Percentiles rank a stretch among this genome's conserved stretches.
Conservation (phyloP, 2,888 invertebrate genomes). For the Phytoseiulus persimilis region DNA sequence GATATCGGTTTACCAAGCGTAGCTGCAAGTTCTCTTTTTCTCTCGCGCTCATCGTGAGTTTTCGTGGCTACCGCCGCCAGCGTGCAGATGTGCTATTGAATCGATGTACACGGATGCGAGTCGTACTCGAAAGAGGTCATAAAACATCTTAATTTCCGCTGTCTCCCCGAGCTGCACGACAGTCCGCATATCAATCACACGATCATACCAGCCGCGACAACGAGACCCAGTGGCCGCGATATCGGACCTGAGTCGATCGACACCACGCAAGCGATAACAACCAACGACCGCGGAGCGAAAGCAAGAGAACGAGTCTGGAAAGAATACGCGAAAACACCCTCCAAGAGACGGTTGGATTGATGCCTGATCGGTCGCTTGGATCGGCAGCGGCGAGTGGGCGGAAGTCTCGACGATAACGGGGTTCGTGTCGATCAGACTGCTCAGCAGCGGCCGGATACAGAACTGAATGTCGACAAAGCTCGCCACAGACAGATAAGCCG, state of each 20-base stretch:
- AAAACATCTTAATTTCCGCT: not conserved
- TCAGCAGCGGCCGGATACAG: not conserved
- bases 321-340: not conserved
- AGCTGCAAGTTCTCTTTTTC: not conserved
- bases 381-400: not conserved
- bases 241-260: not conserved
- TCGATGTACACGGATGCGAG: not conserved
- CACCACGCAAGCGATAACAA: not conserved
- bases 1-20: not conserved
- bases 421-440: not conserved
- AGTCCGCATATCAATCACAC: not conserved
- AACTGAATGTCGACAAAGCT: not conserved
- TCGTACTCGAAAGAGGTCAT: not conserved
- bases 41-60: not conserved
- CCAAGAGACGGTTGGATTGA: not conserved
- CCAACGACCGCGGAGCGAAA: not conserved
- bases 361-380: no score
- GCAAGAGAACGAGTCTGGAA: not conserved
- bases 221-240: not conserved
- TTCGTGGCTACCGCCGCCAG: not conserved
- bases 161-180: not conserved
- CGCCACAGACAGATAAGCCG: not conserved
- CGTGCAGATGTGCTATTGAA: not conserved
- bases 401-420: not conserved
- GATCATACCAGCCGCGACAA: no score